These are phyloP conservation scores for Dasypus novemcinctus DNA, from an alignment of 2,113 vertebrate species.

Conservation along the genomic window DNA sequence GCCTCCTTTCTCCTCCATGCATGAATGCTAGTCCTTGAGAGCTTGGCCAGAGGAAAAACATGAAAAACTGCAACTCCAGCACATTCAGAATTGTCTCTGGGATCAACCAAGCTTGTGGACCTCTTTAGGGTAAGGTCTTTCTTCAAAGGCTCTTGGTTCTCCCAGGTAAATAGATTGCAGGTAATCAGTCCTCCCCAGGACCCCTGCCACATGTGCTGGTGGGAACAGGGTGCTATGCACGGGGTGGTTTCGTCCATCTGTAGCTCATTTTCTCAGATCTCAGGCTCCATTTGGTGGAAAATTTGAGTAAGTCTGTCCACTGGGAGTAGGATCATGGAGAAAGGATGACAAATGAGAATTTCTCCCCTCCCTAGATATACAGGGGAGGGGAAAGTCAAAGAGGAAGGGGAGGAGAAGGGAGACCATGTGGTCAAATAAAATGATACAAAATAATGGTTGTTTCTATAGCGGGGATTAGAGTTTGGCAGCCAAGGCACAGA, in stretches of 20 bases:
- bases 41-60: neutral
- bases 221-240: neutral
- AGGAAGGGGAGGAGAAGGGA: no score
- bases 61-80: neutral
- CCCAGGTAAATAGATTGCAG: neutral
- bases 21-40: neutral
- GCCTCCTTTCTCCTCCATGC: neutral
- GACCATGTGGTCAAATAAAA: neutral
- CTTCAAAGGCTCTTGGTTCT: neutral
- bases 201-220: neutral
- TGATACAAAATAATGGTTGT: neutral
- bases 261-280: neutral
- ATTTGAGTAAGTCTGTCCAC: neutral
- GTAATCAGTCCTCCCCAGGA: neutral
- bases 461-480: neutral
- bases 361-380: neutral
- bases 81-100: neutral
- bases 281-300: neutral
- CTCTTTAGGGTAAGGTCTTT: neutral
- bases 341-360: neutral
- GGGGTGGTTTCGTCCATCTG: no score
- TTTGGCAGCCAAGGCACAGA: neutral
- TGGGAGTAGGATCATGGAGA: neutral
- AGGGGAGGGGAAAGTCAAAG: neutral
- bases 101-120: no score